These are phyloP conservation scores for Steinernema carpocapsae DNA, from an alignment of 2,888 invertebrate genomes.

Conservation along the genomic window DNA sequence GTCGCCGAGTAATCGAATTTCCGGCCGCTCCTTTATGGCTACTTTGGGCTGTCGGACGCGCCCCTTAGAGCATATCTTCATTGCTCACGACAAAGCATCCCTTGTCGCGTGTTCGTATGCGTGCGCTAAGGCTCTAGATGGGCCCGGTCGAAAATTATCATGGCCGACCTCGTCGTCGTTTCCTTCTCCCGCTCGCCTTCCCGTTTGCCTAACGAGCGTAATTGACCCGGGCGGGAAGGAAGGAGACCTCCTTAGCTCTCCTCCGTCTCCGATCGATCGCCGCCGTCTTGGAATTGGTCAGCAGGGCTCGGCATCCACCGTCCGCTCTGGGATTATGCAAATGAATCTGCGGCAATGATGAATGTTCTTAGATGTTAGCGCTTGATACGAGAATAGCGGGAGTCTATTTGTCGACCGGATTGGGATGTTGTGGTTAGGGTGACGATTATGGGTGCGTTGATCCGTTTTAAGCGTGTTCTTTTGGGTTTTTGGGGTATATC, in stretches of 20 bases:
- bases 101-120: too few species aligned
- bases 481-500: too few species aligned
- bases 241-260: background rate
- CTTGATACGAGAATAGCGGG: background rate
- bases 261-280: background rate
- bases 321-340: conserved; percentile 28
- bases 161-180: too few species aligned
- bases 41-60: background rate
- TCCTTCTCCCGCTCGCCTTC: background rate
- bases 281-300: background rate
- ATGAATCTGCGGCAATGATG: conserved; percentile 14
- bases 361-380: conserved; percentile 17
- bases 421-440: too few species aligned
- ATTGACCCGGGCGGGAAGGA: conserved; percentile 17
- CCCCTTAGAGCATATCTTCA: too few species aligned
- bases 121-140: background rate
- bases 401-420: background rate
- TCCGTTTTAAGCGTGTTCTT: background rate
- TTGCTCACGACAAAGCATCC: too few species aligned
- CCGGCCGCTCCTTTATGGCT: background rate
- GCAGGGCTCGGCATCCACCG: background rate
- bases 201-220: conserved; percentile 10
- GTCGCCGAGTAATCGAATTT: background rate
- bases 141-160: background rate
- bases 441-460: background rate